These are phyloP conservation scores for Gonocerus acuteangulatus DNA, from an alignment of 2,888 invertebrate genomes.

Conservation along the genomic window DNA sequence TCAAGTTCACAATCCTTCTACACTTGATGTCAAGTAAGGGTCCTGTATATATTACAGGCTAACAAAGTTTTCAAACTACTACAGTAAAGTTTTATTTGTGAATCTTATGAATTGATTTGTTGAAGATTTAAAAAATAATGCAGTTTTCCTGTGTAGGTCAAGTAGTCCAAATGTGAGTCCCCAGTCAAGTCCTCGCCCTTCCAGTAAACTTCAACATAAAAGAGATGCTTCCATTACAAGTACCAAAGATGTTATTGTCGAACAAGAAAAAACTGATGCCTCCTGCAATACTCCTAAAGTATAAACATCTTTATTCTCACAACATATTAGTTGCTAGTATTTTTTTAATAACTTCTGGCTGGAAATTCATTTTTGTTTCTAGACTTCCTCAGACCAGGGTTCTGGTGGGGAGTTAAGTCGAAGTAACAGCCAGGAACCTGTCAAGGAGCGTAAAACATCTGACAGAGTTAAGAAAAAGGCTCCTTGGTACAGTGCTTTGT, in stretches of 20 bases:
- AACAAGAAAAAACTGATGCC: constrained; percentile 21
- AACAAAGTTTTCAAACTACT: neutral
- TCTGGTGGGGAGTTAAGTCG: constrained; percentile 31
- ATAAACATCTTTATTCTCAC: neutral
- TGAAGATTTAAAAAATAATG: neutral
- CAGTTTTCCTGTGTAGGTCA: constrained; percentile 16
- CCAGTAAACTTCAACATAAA: constrained; percentile 27
- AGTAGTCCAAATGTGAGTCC: constrained; percentile 32
- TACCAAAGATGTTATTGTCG: constrained; percentile 24
- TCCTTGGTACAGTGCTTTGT: constrained; percentile 77
- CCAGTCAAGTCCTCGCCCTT: constrained; percentile 30
- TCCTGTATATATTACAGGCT: neutral
- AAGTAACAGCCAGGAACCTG: constrained; percentile 36
- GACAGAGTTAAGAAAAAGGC: constrained; percentile 57
- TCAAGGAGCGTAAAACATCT: constrained; percentile 42
- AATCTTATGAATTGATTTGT: neutral
- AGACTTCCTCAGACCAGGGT: constrained; percentile 24
- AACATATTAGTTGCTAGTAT: neutral
- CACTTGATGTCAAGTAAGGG: constrained; percentile 32
- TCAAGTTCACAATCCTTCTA: constrained; percentile 29
- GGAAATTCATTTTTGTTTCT: neutral
- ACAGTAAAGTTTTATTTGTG: neutral
- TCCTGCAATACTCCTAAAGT: constrained; percentile 21
- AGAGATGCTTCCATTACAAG: constrained; percentile 30
- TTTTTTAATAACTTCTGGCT: neutral